A percentile compares a stretch with the other conserved stretches of the same genome.
Conservation (phyloP, 1,140 invertebrate species). For the Conopomorpha cramerella region DNA sequence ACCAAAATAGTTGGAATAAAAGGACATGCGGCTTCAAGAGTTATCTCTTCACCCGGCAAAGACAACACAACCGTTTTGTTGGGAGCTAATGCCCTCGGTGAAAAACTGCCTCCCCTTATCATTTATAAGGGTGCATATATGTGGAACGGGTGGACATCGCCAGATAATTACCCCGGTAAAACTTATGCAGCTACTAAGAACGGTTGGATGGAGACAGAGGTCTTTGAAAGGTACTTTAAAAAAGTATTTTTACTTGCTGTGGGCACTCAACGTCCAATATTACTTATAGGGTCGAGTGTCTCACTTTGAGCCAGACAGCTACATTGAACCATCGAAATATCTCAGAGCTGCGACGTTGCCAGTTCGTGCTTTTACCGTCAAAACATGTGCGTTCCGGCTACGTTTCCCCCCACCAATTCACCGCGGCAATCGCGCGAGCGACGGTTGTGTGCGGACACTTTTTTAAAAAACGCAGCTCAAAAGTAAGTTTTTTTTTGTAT, state of each 20-base stretch:
- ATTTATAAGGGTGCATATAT: conserved; percentile 13
- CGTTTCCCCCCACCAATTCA: too few relatives aligned
- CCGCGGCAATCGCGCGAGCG: too few relatives aligned
- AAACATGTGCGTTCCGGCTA: too few relatives aligned
- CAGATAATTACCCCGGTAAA: conserved; percentile 14
- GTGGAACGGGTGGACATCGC: conserved; percentile 9
- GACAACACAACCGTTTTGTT: conserved; percentile 27
- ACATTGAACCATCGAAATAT: too few relatives aligned
- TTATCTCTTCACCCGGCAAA: conserved; percentile 17
- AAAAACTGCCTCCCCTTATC: conserved; percentile 23
- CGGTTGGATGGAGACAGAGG: conserved; percentile 21
- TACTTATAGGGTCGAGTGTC: too few relatives aligned
- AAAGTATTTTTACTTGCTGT: conserved; percentile 1
- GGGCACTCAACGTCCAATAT: conserved; percentile 8
- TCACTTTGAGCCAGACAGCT: too few relatives aligned
- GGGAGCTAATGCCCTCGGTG: conserved; percentile 15
- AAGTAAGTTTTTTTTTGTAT: too few relatives aligned
- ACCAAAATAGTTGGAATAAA: conserved; percentile 20
- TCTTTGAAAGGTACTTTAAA: conserved; percentile 21
- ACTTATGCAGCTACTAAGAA: conserved; percentile 21
- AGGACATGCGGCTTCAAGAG: conserved; percentile 13
- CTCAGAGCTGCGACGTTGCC: too few relatives aligned
- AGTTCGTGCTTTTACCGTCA: too few relatives aligned
- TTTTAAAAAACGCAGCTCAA: too few relatives aligned
- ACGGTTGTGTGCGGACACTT: too few relatives aligned